Evolutionary conservation across 1,140 invertebrate genomes (phyloP), one percentile per base, ranked within the genome.

Genomic region (Musca vetustissima): DNA sequence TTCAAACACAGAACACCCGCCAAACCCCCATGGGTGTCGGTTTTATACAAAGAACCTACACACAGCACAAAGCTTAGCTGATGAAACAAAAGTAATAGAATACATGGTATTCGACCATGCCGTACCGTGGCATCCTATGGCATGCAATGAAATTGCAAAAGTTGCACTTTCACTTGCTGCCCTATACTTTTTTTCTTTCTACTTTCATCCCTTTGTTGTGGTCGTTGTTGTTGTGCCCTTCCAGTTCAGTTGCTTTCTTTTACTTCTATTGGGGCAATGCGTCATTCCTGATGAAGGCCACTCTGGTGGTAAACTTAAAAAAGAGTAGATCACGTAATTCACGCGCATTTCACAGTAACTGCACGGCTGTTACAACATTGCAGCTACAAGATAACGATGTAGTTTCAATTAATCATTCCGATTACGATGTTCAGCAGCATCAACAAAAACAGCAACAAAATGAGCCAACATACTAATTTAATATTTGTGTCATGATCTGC

Each of bases 311-410:
- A 6, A 61, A 36, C 57, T 19, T 17, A 36, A n/a, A n/a, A n/a
- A n/a, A 61, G 28, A 57, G n/a, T 36, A 7, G n/a, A 61, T 61
- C 57, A 61, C 57, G 57, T 61, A 61, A 36, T 61, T 61, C 36
- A 9, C 57, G 57, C 57, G 57, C 28, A 19, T 61, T 61, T 61
- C 28, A 61, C n/a, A 61, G 19, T 32, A 61, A 43, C 36, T 43
- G 36, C 22, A 61, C 17, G 17, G 36, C 22, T 57, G 24, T 57
- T 57, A 25, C n/a, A 57, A 57, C 28, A 61, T 61, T 43, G 7
- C 36, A 4, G 13, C 36, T 43, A 43, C 36, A 7, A 43, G 36
- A 43, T 43, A 43, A 43, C 36, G 36, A 43, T 43, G 36, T 43
- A 43, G 36, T 43, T 43, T 43, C 36, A 43, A 43, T 43, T 43